phyloP scores from a whole-genome alignment of 30 jellyfish, hydroid and myxozoan species.

The Hydractinia echinata region DNA sequence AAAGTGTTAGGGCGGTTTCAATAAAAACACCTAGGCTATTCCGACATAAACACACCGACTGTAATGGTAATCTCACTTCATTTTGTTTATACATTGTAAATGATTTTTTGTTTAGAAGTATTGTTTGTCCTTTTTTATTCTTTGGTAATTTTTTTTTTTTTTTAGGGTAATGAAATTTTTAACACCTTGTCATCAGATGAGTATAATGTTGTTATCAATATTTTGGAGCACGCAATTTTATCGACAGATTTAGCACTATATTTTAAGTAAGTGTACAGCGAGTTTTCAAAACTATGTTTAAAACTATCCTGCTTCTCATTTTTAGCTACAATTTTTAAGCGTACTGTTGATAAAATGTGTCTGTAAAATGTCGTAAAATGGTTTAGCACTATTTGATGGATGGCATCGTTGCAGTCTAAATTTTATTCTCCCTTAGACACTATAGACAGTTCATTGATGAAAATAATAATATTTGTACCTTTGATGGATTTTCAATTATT shows the following conservation, averaged over 20 bases:
- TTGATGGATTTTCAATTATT: too few species aligned
- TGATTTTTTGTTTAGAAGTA: background rate
- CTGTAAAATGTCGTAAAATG: too few species aligned
- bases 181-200: constrained; percentile 66
- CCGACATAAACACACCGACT: too few species aligned
- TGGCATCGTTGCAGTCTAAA: too few species aligned
- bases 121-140: background rate
- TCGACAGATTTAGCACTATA: constrained; percentile 83
- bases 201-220: constrained; percentile 53
- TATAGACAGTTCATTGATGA: too few species aligned
- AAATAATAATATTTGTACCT: too few species aligned
- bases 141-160: background rate
- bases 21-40: too few species aligned
- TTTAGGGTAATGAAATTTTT: constrained; percentile 81
- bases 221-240: constrained; percentile 70
- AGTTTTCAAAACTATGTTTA: background rate
- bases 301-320: background rate
- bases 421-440: too few species aligned
- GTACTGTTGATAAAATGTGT: too few species aligned
- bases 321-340: background rate
- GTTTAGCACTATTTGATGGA: too few species aligned
- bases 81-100: background rate
- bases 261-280: constrained; percentile 49
- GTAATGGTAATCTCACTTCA: background rate
- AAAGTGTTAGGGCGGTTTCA: too few species aligned